Percentiles rank a stretch among this genome's conserved stretches.
Evolutionary conservation across 2,113 vertebrate genomes (phyloP).

Genomic region (Edolisoma coerulescens): DNA sequence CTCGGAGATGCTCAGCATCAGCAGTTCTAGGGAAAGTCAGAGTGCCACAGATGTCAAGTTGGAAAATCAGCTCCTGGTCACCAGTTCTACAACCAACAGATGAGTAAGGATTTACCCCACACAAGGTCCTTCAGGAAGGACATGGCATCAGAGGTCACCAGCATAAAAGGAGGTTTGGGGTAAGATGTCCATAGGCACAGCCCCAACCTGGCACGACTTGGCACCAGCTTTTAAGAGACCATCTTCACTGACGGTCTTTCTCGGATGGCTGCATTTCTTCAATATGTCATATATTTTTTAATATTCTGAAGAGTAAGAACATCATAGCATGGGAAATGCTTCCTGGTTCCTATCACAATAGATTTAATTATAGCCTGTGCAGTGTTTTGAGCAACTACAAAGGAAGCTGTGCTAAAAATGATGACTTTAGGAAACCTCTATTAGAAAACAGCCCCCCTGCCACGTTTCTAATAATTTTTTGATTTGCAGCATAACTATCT

Average conservation of each 20-base stretch:
- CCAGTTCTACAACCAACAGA: not conserved
- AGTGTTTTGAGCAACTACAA: not conserved
- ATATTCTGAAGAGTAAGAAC: not conserved
- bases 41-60: not conserved
- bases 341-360: not conserved
- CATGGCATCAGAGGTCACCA: not conserved
- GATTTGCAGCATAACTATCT: not conserved
- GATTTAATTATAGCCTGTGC: not conserved
- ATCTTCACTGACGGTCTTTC: not conserved
- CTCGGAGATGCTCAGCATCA: not conserved
- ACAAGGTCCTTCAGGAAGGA: not conserved
- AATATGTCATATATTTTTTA: not conserved
- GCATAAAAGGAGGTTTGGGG: not conserved
- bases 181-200: not conserved
- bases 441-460: not conserved
- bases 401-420: slow-evolving; percentile 4
- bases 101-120: not conserved
- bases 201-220: rapidly evolving
- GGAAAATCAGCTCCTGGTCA: not conserved
- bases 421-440: not conserved
- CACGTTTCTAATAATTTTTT: not conserved
- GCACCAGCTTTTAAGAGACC: not conserved
- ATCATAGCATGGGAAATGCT: not conserved
- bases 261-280: not conserved
- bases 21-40: not conserved